Evolutionary conservation across 1,140 invertebrate genomes (phyloP), one percentile per base, ranked within the genome.

Genomic region (Mesaphorura yosii): DNA sequence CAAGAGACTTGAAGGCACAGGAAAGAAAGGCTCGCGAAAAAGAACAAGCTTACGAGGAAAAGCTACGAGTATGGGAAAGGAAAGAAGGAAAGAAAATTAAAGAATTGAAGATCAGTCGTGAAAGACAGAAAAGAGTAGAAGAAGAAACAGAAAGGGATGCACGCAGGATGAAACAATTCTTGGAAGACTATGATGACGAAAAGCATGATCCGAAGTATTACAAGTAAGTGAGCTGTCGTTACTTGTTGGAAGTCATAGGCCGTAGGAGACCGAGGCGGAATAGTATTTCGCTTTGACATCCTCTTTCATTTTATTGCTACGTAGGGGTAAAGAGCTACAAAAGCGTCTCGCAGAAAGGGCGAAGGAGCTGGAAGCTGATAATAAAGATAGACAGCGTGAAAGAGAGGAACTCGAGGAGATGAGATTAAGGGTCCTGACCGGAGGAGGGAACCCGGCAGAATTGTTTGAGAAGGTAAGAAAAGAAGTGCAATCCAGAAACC

Each of bases 171-270:
- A 93, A 94, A 70, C 90, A 98, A 73, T 98, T 98, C 68, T 76
- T 98, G 10, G 93, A 98, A 72, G 94, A 98, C 70, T 98, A 98
- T 68, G 92, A 97, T 69, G 94, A 98, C 70, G 90, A 97, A 71
- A 75, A 89, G 44, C 91, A 97, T 70, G 95, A 98, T 69, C 76
- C 84, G 25, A 96, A 96, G 69, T 98, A 89, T 74, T 98, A 96
- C 72, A 93, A 89, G 81, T 83, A 69, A 72, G 71, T 67, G 25
- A 19, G 25, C 40, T 17, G 17, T 53, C 22, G 41, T 46, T 53
- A 14, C 2, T 5, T n/a, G n/a, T n/a, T n/a, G n/a, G n/a, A 41
- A 38, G 19, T 20, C n/a, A n/a, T n/a, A n/a, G n/a, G n/a, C n/a
- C n/a, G n/a, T n/a, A n/a, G n/a, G n/a, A n/a, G n/a, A n/a, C n/a